Conservation (phyloP, 2,797 vertebrate genomes). For the Sorex maritimensis region DNA sequence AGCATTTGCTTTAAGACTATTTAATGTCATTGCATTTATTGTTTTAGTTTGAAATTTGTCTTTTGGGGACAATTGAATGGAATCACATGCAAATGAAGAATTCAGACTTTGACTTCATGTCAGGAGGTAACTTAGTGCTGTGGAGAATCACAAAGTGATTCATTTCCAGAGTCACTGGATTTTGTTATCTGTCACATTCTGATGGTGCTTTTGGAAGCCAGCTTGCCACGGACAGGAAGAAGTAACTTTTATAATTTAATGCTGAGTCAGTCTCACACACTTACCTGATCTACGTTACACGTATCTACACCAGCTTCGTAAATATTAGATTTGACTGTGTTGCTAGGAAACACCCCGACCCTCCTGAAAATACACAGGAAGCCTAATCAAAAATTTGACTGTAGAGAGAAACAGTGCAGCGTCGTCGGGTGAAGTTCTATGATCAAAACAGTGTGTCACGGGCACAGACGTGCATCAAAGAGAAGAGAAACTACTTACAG, state of each 20-base stretch:
- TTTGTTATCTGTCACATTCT: constrained; percentile 26
- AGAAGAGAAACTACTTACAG: constrained; percentile 58
- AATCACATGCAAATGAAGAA: not conserved
- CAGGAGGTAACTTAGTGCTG: not conserved
- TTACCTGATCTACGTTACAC: not conserved
- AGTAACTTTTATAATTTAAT: constrained; percentile 46
- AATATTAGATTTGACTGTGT: constrained; percentile 72
- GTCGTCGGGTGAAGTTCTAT: not conserved
- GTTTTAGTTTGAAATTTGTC: constrained; percentile 26
- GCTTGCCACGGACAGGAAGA: not conserved
- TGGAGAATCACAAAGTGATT: constrained; percentile 58
- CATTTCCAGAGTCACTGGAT: constrained; percentile 35
- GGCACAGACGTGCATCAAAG: not conserved
- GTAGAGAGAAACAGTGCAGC: not conserved
- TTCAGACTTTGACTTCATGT: not conserved
- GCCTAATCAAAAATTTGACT: not conserved
- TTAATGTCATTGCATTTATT: constrained; percentile 1
- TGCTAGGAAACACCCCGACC: constrained; percentile 77
- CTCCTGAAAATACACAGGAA: not conserved
- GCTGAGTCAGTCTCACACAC: constrained; percentile 8
- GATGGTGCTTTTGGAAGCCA: constrained; percentile 41
- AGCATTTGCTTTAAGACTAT: not conserved
- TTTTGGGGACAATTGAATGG: not conserved
- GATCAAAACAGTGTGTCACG: constrained; percentile 5
- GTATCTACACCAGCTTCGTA: constrained; percentile 27